Base-by-base conservation (phyloP, 1,140 invertebrate genomes). In the Hylyphantes graminicola region DNA sequence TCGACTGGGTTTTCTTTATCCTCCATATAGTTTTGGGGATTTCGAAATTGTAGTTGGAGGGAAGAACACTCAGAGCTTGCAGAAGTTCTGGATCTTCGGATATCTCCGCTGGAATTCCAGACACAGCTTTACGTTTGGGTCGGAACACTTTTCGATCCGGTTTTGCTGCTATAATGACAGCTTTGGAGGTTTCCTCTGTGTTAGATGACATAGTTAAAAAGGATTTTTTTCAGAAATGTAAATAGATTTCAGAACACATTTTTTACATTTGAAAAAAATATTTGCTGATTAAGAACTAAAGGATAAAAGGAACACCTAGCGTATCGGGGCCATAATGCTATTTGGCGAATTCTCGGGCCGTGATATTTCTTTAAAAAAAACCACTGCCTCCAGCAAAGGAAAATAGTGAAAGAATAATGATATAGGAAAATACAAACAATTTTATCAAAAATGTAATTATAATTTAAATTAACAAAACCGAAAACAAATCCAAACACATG, bases 11-110 rank as follows among this genome's bases (percentile, higher is more conserved):
- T 88, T 95, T 93, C 85, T 93, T 91, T 86, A 99, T 97, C 88
- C 96, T 93, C 98, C 98, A 99, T 89, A 99, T 94, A 0, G 98
- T 99, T 90, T 99, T 99, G 64, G 95, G 95, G 87, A 99, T 94
- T 93, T 99, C 98, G 91, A 99, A 99, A 91, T 98, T 99, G 88
- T 99, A 99, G 91, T 99, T 99, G 15, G 92, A 88, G 10, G 98
- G 98, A 68, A 99, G 91, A 11, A 87, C 55, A 35, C 63, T 87
- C 11, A 90, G 93, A 7, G 95, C 94, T 88, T 92, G 90, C 87
- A 95, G 93, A 63, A 98, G 89, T 85, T 93, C 87, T 10, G 93
- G 91, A 92, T 98, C 93, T 88, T 97, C 93, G 19, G 96, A 89
- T 70, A 98, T 92, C 86, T 85, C 84, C 13, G 50, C 2, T 10